Evolutionary conservation across 2,797 vertebrate species (phyloP), one percentile per base, ranked within the genome.

Genomic region (Urocyon cinereoargenteus): DNA sequence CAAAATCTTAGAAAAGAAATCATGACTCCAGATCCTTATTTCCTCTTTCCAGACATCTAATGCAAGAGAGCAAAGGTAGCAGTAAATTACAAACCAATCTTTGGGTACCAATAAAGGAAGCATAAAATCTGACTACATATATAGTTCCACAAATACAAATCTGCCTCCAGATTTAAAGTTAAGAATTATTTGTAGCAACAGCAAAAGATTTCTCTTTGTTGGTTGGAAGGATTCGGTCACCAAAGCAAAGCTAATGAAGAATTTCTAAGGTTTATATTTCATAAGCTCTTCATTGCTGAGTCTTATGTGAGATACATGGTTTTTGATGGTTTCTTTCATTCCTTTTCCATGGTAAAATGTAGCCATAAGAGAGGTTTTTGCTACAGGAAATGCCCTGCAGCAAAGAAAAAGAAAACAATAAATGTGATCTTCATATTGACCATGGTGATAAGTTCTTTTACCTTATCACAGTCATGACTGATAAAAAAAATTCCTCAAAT

Each of bases 61-160:
- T 26, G 22, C 13, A 93, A 92, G 26, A 97, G 18, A 82, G 28
- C 0, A 92, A 82, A 96, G 59, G 1, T 61, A 85, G 59, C n/a
- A 94, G 68, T 92, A 82, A 87, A 91, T 97, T 98, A 86, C 86
- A 64, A 73, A 36, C 64, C 55, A 91, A 94, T 83, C 89, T 94
- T 84, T 95, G 75, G 26, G 70, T 55, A 85, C 16, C 75, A 77
- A 45, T 90, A 97, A 96, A 95, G 22, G 5, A 70, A 77, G 11
- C 12, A 75, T 79, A 85, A 97, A 97, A 93, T 87, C 24, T 94
- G 45, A 95, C 36, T 68, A 2, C 55, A 13, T 92, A 61, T 36
- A 53, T 40, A 31, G 40, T 3, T 18, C 11, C 24, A 72, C 0
- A 55, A 96, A 97, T 90, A 90, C 12, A 96, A 90, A 93, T 34